Conservation (phyloP, 2,888 invertebrate genomes). For the Cybosia mesomella region DNA sequence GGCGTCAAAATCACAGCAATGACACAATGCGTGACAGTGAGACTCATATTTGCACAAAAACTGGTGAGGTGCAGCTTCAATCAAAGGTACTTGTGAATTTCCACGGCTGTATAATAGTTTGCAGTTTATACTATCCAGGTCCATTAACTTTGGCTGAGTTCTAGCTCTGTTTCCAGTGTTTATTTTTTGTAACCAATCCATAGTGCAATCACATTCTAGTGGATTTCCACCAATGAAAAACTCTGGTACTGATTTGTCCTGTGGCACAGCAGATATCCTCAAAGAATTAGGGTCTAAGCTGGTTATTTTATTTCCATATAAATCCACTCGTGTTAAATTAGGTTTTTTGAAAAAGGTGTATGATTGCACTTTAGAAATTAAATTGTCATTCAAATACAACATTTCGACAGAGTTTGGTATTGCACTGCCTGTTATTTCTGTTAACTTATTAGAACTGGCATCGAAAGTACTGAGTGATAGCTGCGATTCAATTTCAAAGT, state of each 20-base stretch:
- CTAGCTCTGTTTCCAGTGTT: constrained; percentile 91
- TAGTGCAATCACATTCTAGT: constrained; percentile 95
- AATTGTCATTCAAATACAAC: constrained; percentile 92
- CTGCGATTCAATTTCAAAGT: constrained; percentile 93
- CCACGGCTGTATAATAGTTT: constrained; percentile 93
- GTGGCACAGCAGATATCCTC: constrained; percentile 91
- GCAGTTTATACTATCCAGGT: constrained; percentile 94
- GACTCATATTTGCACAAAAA: constrained; percentile 94
- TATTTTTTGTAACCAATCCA: constrained; percentile 96
- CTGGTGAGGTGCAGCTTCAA: constrained; percentile 93
- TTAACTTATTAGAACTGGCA: constrained; percentile 93
- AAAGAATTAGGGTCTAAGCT: constrained; percentile 92
- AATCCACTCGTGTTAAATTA: constrained; percentile 93
- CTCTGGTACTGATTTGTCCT: constrained; percentile 91
- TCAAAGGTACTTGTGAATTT: constrained; percentile 90
- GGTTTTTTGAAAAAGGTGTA: constrained; percentile 96
- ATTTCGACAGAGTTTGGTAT: constrained; percentile 94
- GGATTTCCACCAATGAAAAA: constrained; percentile 95
- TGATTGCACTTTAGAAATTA: constrained; percentile 93
- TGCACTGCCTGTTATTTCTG: constrained; percentile 93
- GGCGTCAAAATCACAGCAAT: constrained; percentile 96
- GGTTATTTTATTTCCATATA: constrained; percentile 93
- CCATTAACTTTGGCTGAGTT: constrained; percentile 93
- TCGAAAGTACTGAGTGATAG: constrained; percentile 93
- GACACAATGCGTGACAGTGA: constrained; percentile 95